Evolutionary conservation across 2,797 vertebrate genomes (phyloP), one percentile per base, ranked within the genome.

Genomic region (Phoeniculus purpureus): DNA sequence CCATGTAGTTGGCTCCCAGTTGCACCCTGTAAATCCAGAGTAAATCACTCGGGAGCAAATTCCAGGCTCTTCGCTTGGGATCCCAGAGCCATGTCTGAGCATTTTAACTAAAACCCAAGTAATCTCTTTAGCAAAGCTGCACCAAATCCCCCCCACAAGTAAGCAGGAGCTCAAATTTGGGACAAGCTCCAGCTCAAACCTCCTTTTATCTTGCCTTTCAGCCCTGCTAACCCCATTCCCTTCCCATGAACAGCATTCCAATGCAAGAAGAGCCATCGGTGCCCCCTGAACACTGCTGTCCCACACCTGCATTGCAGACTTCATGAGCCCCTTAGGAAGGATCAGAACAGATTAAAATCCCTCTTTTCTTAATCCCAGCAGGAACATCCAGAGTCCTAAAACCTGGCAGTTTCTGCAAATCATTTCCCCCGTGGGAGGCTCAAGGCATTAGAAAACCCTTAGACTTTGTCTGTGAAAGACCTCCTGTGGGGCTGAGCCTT

Each of bases 41-140:
- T 50, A 16, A 4, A n/a, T 16, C 1, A 0, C 37, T 22, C 20
- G 0, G 43, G 50, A 60, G 14, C 68, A 79, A 65, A 82, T 14
- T 47, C 34, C 73, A 20, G 26, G 29, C 12, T 20, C 55, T 18
- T 4, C 7, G 25, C 51, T 8, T 2, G 0, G 31, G 15, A 3
- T 75, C 9, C 1, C 0, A 32, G 52, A 7, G 34, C 19, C 47
- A 34, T 11, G 0, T 10, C 23, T 15, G 29, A 80, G 34, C 9
- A 77, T 71, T 37, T 52, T 23, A 14, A 13, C 29, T 17, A 27
- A 66, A 81, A 72, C 0, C 16, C 27, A 10, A 23, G 25, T 22
- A 75, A 84, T 19, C 48, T 50, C 18, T 64, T 29, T 11, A 58
- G 34, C 60, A 60, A 71, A 75, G 25, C 52, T 22, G 67, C 74